phyloP scores from a whole-genome alignment of 2,113 vertebrate species.

The Lampris incognitus region DNA sequence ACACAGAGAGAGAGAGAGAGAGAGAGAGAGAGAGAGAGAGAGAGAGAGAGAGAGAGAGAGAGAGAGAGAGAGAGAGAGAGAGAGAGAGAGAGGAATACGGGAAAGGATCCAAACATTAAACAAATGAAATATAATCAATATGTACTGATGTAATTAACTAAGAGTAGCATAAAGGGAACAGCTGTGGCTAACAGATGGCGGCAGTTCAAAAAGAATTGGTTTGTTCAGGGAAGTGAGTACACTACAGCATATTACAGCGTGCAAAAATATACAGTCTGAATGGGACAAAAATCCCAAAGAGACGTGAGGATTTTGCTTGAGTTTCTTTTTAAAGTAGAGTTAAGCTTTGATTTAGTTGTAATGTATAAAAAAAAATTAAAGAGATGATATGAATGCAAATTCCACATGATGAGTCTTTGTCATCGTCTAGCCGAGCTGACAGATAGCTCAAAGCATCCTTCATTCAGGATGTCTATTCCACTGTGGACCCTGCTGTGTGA shows the following conservation, averaged over 20 bases:
- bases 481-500: background rate
- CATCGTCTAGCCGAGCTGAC: too few relatives aligned
- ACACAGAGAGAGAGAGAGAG: background rate
- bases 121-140: conserved; percentile 20
- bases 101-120: conserved; percentile 12
- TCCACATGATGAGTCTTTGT: too few relatives aligned
- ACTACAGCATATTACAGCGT: background rate
- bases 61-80: background rate
- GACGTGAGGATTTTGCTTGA: too few relatives aligned
- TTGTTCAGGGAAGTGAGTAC: background rate
- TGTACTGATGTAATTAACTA: conserved; percentile 11
- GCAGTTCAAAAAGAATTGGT: conserved; percentile 4
- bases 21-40: background rate
- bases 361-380: too few relatives aligned
- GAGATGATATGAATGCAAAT: too few relatives aligned
- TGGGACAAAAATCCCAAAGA: background rate
- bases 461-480: background rate
- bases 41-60: background rate
- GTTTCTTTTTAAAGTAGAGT: too few relatives aligned
- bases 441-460: too few relatives aligned
- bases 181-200: conserved; percentile 20
- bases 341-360: too few relatives aligned
- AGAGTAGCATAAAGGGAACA: conserved; percentile 6
- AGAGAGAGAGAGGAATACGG: background rate
- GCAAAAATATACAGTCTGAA: background rate